Conservation (phyloP, 2,888 invertebrate genomes). For the Alentia gelatinosa region DNA sequence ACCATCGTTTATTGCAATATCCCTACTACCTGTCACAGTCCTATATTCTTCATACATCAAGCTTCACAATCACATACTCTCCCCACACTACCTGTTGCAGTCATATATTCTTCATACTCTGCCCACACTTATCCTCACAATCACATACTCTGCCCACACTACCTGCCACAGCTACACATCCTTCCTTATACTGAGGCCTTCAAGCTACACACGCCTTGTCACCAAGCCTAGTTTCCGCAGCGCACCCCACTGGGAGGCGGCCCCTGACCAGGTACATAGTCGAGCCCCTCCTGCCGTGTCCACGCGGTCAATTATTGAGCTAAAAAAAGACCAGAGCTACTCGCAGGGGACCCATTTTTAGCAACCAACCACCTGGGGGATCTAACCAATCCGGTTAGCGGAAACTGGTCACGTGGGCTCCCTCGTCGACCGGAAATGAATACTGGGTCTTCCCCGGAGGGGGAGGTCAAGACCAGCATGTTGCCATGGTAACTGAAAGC, state of each 20-base stretch:
- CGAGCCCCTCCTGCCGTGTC: background rate
- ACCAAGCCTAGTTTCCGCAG: too few relatives aligned
- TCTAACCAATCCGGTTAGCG: constrained; percentile 40
- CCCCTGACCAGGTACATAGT: background rate
- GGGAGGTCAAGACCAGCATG: background rate
- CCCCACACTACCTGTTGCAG: too few relatives aligned
- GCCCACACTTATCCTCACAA: too few relatives aligned
- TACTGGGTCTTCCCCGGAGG: background rate
- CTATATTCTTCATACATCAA: too few relatives aligned
- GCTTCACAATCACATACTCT: too few relatives aligned
- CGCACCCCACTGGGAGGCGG: background rate
- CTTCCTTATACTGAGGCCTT: too few relatives aligned
- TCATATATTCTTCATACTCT: too few relatives aligned
- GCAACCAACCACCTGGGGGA: background rate
- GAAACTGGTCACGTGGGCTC: background rate
- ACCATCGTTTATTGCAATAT: too few relatives aligned
- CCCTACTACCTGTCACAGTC: too few relatives aligned
- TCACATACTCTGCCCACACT: too few relatives aligned
- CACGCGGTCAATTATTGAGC: background rate
- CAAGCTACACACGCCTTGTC: too few relatives aligned
- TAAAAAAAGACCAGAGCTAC: background rate
- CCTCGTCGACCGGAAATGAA: constrained; percentile 14
- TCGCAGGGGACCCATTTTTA: background rate
- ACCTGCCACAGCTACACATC: too few relatives aligned
- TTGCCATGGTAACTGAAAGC: background rate